phyloP scores from a whole-genome alignment of 2,888 invertebrate species.

The Camptogramma bilineatum region DNA sequence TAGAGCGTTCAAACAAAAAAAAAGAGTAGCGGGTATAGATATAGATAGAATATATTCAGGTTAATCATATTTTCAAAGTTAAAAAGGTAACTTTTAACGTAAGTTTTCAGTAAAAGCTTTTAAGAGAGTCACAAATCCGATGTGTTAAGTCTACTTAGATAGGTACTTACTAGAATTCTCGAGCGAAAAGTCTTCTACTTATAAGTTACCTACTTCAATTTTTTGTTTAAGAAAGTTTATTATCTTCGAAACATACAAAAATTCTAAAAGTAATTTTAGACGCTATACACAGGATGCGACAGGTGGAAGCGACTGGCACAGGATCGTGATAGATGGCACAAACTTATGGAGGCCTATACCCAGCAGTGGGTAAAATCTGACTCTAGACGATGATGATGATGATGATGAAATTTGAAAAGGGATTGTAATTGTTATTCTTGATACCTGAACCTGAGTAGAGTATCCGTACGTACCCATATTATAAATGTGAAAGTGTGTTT shows the following conservation, averaged over 20 bases:
- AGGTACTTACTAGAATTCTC: conserved; percentile 1
- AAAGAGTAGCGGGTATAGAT: no score
- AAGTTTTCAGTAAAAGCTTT: conserved; percentile 17
- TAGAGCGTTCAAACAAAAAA: no score
- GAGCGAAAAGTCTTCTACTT: conserved; percentile 12
- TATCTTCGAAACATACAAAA: no score
- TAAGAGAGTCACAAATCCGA: conserved; percentile 14
- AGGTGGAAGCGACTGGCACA: no score
- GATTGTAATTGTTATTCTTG: background rate
- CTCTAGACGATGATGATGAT: no score
- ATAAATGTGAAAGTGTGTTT: no score
- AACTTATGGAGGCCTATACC: no score
- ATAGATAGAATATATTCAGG: background rate
- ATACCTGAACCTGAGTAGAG: background rate
- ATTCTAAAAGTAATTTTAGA: no score
- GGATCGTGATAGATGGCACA: no score
- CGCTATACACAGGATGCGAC: no score
- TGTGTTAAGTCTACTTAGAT: conserved; percentile 11
- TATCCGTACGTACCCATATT: no score
- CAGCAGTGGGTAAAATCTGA: no score
- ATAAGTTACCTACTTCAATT: background rate
- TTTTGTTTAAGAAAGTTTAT: background rate
- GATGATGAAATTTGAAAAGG: background rate
- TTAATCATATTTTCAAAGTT: conserved; percentile 6
- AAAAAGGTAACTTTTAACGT: background rate